Percentiles rank a stretch among this genome's conserved stretches.
Conservation (phyloP, 35 echinoderm and acorn worm genomes). For the Lytechinus variegatus region DNA sequence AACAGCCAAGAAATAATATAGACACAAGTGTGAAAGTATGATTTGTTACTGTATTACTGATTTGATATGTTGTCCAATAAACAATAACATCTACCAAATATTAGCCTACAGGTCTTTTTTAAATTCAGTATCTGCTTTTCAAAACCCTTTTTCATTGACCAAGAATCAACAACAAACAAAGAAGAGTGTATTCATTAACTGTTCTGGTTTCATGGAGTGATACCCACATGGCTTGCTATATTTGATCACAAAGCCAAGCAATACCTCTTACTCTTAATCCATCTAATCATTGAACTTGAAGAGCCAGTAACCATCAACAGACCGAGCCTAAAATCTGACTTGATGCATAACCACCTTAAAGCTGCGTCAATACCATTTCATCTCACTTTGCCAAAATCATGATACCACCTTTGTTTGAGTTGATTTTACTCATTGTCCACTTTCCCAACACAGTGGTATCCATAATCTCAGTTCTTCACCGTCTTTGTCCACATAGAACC, state of each 20-base stretch:
- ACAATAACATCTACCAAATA: background rate
- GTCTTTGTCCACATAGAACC: background rate
- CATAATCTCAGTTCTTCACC: background rate
- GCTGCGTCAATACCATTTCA: background rate
- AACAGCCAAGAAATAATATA: background rate
- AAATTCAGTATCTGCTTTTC: background rate
- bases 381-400: background rate
- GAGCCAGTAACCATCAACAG: background rate
- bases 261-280: background rate
- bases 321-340: background rate
- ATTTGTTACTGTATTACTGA: too few relatives aligned
- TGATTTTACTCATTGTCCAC: background rate
- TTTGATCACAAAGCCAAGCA: background rate
- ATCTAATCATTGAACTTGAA: constrained; percentile 4
- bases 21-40: too few relatives aligned
- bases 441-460: background rate
- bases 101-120: background rate
- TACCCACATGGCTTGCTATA: background rate
- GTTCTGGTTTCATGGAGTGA: background rate
- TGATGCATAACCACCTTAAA: background rate
- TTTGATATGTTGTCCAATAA: too few relatives aligned
- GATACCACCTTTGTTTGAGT: background rate
- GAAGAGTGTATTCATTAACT: background rate
- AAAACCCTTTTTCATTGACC: too few relatives aligned
- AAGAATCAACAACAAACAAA: background rate